These are phyloP conservation scores for Cygnus atratus DNA, from an alignment of 2,113 vertebrate genomes.

Conservation along the genomic window DNA sequence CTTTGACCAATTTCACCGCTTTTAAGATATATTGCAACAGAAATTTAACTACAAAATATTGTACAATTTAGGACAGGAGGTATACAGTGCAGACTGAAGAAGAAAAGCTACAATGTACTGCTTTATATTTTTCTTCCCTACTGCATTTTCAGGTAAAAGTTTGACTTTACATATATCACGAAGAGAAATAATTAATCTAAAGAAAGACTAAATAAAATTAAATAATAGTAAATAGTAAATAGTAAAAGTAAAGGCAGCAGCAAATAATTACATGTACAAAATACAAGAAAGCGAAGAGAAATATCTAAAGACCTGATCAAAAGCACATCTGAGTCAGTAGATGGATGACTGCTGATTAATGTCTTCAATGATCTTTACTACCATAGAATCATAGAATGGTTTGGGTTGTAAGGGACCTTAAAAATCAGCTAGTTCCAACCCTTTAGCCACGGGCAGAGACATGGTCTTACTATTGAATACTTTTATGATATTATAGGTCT, in stretches of 20 bases:
- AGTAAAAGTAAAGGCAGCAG: neutral
- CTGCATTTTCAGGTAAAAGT: neutral
- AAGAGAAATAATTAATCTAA: neutral
- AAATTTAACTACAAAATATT: neutral
- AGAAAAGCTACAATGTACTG: neutral
- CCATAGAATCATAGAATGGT: no score
- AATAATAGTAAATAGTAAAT: neutral
- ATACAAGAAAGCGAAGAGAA: neutral
- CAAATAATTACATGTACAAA: neutral
- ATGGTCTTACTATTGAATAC: no score
- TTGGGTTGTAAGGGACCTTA: no score
- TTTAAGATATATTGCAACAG: neutral
- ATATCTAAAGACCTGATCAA: conserved; percentile 21
- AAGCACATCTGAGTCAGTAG: neutral
- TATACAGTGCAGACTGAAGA: neutral
- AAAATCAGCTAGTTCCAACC: no score
- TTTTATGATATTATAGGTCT: neutral
- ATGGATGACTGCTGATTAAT: neutral
- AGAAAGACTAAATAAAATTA: neutral
- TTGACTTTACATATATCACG: neutral
- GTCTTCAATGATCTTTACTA: neutral
- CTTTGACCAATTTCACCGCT: neutral
- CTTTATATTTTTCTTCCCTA: neutral
- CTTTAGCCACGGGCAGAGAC: no score
- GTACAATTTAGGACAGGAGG: neutral